A percentile compares a stretch with the other conserved stretches of the same genome.
phyloP scores from a whole-genome alignment of 1,140 invertebrate species.

The Hyles euphorbiae region DNA sequence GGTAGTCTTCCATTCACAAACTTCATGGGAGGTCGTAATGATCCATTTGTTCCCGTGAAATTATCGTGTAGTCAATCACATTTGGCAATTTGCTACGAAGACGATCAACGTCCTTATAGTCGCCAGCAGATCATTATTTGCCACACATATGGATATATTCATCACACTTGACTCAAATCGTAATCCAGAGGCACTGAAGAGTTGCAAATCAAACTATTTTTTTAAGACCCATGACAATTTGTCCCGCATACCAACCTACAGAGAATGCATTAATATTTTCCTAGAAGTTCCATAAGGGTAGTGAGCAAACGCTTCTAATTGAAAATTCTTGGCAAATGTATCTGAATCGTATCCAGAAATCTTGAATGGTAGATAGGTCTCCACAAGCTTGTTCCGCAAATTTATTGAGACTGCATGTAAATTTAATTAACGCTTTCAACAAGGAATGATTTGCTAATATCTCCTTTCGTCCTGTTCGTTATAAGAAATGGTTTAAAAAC shows the following conservation, averaged over 20 bases:
- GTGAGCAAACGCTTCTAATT: conserved; percentile 12
- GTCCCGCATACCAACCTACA: too few relatives aligned
- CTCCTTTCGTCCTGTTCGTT: neutral
- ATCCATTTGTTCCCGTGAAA: conserved; percentile 18
- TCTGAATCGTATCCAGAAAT: neutral
- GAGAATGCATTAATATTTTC: conserved; percentile 62
- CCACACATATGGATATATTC: conserved; percentile 66
- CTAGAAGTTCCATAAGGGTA: conserved; percentile 66
- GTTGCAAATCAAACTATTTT: conserved; percentile 71
- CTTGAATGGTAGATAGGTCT: too few relatives aligned
- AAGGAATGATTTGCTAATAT: neutral
- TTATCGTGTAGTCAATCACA: conserved; percentile 24
- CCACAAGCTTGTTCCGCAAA: too few relatives aligned
- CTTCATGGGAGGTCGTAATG: conserved; percentile 32
- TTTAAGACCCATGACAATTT: neutral
- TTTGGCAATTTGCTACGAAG: conserved; percentile 67
- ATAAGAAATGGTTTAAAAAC: neutral
- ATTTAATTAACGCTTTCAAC: conserved; percentile 1
- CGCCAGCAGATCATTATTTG: conserved; percentile 76
- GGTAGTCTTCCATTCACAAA: conserved; percentile 1
- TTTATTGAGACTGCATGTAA: too few relatives aligned
- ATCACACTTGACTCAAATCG: conserved; percentile 68
- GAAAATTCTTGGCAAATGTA: conserved; percentile 5
- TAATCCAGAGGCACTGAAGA: conserved; percentile 74
- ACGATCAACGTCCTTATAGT: conserved; percentile 65